Evolutionary conservation across 2,888 invertebrate genomes (phyloP).

Genomic region (Leptura quadrifasciata): DNA sequence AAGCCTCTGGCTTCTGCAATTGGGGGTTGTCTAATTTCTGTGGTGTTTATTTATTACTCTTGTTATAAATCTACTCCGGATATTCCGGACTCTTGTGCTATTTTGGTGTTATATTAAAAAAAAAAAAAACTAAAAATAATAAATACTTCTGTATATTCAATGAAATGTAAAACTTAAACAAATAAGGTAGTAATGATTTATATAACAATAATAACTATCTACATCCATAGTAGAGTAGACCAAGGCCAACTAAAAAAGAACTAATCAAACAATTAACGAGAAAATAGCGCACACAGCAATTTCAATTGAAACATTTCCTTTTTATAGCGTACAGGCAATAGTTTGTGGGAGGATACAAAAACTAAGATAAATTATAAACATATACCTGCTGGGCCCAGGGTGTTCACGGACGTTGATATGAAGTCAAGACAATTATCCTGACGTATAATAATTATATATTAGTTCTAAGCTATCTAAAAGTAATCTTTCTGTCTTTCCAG

Average conservation of each 20-base stretch:
- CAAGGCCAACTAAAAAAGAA: conserved; percentile 24
- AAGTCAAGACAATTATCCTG: background rate
- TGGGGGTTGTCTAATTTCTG: too few species aligned
- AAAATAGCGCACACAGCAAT: conserved; percentile 21
- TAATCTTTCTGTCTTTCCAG: background rate
- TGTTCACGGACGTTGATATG: background rate
- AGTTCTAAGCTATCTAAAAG: background rate
- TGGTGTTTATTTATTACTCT: too few species aligned
- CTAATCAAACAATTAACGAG: conserved; percentile 32
- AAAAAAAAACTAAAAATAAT: too few species aligned
- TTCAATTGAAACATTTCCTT: conserved; percentile 39
- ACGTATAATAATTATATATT: background rate
- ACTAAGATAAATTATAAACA: background rate
- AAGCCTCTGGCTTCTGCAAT: too few species aligned
- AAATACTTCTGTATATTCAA: background rate
- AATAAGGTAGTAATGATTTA: background rate
- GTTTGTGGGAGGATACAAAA: background rate
- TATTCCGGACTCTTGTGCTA: too few species aligned
- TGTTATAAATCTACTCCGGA: too few species aligned
- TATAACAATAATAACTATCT: conserved; percentile 3
- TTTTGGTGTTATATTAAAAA: too few species aligned
- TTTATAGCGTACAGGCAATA: conserved; percentile 24
- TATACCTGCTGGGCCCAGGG: background rate
- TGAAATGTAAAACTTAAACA: background rate
- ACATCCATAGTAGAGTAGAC: conserved; percentile 12